Evolutionary conservation across 1,140 invertebrate genomes (phyloP), one percentile per base, ranked within the genome.

Genomic region (Zaprionus inermis): DNA sequence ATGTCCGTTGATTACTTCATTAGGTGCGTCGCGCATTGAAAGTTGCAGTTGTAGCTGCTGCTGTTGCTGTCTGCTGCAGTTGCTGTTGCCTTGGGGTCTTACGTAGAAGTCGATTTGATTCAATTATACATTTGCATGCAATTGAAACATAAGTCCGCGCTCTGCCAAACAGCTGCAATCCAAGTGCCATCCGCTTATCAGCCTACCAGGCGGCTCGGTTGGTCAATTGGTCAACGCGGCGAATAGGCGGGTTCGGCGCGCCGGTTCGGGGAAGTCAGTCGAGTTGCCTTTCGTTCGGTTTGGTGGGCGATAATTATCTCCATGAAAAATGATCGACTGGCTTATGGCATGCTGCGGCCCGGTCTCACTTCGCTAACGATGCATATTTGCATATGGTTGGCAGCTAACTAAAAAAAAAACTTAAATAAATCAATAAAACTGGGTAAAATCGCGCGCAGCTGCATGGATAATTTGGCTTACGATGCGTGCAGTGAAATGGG

Each of bases 121-220:
- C 83, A 86, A 88, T 88, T 89, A 86, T 89, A 57, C 76, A 86
- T 86, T 83, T 88, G 83, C 83, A 86, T 86, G 83, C 83, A 78
- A 88, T 82, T 82, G 82, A 88, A 69, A 75, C 82, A 86, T 86
- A 73, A 82, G 49, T 46, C 44, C 49, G 52, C 38, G 52, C 24
- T 28, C 24, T 2, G 24, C 56, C 70, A 59, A 68, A 57, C 69
- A 63, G 46, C 65, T 76, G 75, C 76, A 61, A 61, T 49, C 63
- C 71, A 66, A 73, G 44, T 54, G 20, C n/a, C 71, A 74, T 86
- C 82, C 68, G 76, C 52, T 56, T 61, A 72, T 59, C 72, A 74
- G 54, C 22, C 61, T 12, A 60, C 30, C 46, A 57, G 34, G 36
- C 72, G 32, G 57, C 71, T 79, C 79, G 60, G 81, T 73, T 81